Base-by-base conservation (phyloP, 1,140 invertebrate genomes). In the Habropoda laboriosa region DNA sequence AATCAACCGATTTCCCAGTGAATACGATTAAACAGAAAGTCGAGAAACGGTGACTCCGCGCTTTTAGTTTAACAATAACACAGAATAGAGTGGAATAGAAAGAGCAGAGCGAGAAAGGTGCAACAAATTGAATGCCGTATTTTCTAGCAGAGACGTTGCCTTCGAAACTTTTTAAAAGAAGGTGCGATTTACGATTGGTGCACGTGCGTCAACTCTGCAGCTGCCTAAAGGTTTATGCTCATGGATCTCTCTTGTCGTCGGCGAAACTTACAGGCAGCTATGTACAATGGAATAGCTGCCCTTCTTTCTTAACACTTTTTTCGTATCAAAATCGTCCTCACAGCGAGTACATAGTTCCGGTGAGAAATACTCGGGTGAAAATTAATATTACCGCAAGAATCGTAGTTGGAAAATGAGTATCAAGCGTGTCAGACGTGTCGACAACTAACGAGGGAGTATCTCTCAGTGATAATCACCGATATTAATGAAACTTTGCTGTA, bases 121-220 rank as follows among this genome's bases (percentile, higher is more conserved):
- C 60, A 53, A 83, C 83, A 78, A 88, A 88, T 86, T 84, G 87
- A 88, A 87, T 84, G 81, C 70, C 79, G 73, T 79, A 70, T 87
- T 87, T 79, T 81, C 76, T 55, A 71, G 53, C 40, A 49, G 42
- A 49, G 64, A 55, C 53, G 57, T 71, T 57, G 67, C 24, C 55
- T 64, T 71, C 60, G 47, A 81, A 85, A 87, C 49, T 87, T 85
- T 13, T 42, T 16, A 3, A 45, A 66, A 79, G 45, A 67, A 81
- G 70, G 77, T 78, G 74, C 80, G 85, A 85, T 82, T 85, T 87
- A 84, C 73, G 86, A 79, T 85, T 88, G 83, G 64, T 35, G 72
- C 86, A 87, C 86, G 83, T 85, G 86, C 81, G 83, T 80, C 74
- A 77, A 55, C 55, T 27, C 18, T 73, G 49, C 83, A 80, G 72